Base-by-base conservation (phyloP, 2,888 invertebrate genomes). In the Chrysotoxum bicinctum region DNA sequence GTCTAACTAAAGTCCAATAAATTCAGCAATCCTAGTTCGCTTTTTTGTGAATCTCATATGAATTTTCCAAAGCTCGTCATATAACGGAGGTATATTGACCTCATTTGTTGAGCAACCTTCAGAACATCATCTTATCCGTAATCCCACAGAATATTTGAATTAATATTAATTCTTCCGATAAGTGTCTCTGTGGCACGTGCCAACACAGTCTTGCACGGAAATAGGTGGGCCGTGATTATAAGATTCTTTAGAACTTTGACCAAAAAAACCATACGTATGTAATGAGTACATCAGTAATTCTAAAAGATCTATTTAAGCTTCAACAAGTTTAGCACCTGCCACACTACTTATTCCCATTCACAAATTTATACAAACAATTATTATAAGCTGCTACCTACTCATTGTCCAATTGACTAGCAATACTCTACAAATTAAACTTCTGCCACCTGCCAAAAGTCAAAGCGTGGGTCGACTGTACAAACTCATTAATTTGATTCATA, bases 401-500 rank as follows among this genome's bases (percentile, higher is more conserved):
- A 21, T 16, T 62, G 43, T 64, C 60, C 43, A 35, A 70, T 50
- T 75, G 60, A 62, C 40, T 3, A 3, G 69, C 50, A 69, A 80
- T 56, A 19, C 43, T 50, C 69, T 56, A 62, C 68, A 76, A 72
- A 58, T 54, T 68, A 32, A n/a, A 74, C 50, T 26, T 60, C 70
- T 68, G 72, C 76, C 85, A 85, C 85, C 85, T 85, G 85, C 62
- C 37, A 40, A 21, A 58, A 32, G n/a, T 3, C 14, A 56, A 21
- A 52, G 43, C 66, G 81, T 85, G 60, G 84, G 84, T 50, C 43
- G 54, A 16, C 43, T 45, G 35, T 45, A 10, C 35, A 76, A 66
- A 70, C 80, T 85, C 72, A 81, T 76, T 76, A 81, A 66, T 40
- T 72, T 84, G 76, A 85, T 69, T 80, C 76, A 81, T 76, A 68